Conservation (phyloP, 2,113 vertebrate genomes). For the Spea multiplicata region DNA sequence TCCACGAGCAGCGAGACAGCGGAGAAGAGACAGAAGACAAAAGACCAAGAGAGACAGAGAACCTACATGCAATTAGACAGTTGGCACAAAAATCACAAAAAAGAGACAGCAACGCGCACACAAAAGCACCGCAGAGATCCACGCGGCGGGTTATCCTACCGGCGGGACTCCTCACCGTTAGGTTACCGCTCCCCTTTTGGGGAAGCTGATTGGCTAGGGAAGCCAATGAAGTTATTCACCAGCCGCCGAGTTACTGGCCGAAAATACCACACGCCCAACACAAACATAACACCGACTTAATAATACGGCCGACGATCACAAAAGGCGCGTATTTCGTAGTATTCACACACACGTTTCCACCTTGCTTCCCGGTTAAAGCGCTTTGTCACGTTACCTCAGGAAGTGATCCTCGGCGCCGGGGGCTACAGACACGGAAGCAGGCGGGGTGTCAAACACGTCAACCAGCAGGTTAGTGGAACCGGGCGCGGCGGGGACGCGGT, state of each 20-base stretch:
- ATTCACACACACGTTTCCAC: too few species aligned
- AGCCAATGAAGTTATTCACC: too few species aligned
- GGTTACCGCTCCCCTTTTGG: too few species aligned
- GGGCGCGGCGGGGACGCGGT: conserved; percentile 55
- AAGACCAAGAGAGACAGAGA: conserved; percentile 54
- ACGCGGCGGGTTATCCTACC: too few species aligned
- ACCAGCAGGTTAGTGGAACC: conserved; percentile 79
- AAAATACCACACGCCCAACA: too few species aligned
- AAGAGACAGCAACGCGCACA: conserved; percentile 1
- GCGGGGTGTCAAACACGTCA: conserved; percentile 81
- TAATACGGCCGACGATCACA: too few species aligned
- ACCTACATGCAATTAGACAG: conserved; percentile 48
- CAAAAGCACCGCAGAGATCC: background rate
- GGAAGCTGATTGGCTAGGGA: too few species aligned
- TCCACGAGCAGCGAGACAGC: conserved; percentile 56
- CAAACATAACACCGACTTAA: too few species aligned
- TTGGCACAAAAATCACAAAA: conserved; percentile 12
- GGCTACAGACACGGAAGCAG: conserved; percentile 60
- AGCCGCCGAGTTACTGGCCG: too few species aligned
- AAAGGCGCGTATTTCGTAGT: too few species aligned
- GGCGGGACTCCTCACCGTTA: too few species aligned
- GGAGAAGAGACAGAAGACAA: conserved; percentile 47
- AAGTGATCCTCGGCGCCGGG: conserved; percentile 82
- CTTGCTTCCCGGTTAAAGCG: too few species aligned
- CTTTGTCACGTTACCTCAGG: conserved; percentile 68